Evolutionary conservation across 2,888 invertebrate species (phyloP), one percentile per base, ranked within the genome.

Genomic region (Machimus atricapillus): DNA sequence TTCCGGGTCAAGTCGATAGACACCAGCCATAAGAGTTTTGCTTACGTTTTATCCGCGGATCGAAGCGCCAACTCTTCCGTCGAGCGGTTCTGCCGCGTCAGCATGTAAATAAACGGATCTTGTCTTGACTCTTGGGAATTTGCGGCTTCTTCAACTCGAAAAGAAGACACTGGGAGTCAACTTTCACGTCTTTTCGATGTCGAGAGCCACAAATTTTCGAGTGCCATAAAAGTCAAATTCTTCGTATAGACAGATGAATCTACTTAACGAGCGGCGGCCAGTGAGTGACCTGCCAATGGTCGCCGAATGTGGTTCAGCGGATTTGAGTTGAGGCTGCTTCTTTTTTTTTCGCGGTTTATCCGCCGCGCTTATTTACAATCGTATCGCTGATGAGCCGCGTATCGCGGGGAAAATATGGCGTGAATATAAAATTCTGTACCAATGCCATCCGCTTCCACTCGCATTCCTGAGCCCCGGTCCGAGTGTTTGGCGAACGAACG

Each of bases 391-490:
- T 82, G 82, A 66, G 82, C 37, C 52, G 74, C 76, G 16, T 46
- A 82, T 43, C 82, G 82, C 52, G 76, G 46, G 87, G 81, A 87
- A 87, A 87, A 87, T 87, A 82, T 82, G 82, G 87, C 87, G 87
- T 87, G 87, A 87, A 87, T 74, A 81, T 73, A 87, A 87, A 87
- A 87, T 87, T 82, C 87, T 74, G 82, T 87, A 87, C 79, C 86
- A 86, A 86, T 86, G 86, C 40, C 86, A 66, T 77, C 58, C 56
- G 66, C 82, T 82, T 66, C 82, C 34, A n/a, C 82, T 82, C 52
- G 52, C 82, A 82, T 82, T 82, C 82, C 82, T 19, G 37, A 37
- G 58, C 58, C 58, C 58, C 58, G 82, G 66, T 16, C 81, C 52
- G 81, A 81, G 16, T 52, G 52, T 56, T 46, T 81, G 81, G 87